Base-by-base conservation (phyloP, 2,113 vertebrate genomes). In the Hippolais icterina region DNA sequence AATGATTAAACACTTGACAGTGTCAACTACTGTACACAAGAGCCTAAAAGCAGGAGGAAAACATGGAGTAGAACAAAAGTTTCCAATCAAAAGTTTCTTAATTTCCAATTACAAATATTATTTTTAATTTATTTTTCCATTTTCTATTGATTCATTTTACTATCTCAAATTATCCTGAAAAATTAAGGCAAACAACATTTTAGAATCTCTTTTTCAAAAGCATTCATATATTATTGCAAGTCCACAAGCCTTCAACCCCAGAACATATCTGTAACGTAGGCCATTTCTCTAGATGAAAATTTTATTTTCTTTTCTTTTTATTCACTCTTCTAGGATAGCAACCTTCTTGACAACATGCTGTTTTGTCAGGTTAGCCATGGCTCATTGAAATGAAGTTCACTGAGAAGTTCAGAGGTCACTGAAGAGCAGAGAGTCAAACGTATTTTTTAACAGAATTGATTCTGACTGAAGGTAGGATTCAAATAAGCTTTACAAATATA, bases 211-310 rank as follows among this genome's bases (percentile, higher is more conserved):
- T 65, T 71, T 70, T 75, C 47, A 88, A 41, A 81, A 87, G n/a
- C 1, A 4, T 72, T 72, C 11, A 42, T n/a, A 11, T 39, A 46
- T 41, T 63, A 44, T 18, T 68, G 4, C 25, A 71, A 53, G 14
- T 63, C 21, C 44, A 41, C 0, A 1, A 49, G 12, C 7, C 29
- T 80, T 82, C 29, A 56, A 15, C 0, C 5, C 10, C 59, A 81
- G 7, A 69, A 20, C 7, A 44, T 12, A 41, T 41, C 12, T 46
- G 33, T 11, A 56, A 12, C 35, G 35, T 10, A 56, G 12, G 17
- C 5, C 6, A 54, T 24, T 57, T 70, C 19, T 52, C 13, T 35
- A 74, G 14, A 39, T 7, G 7, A 14, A 39, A 42, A 20, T 86
- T 53, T 66, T 27, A 21, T 54, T 88, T 61, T 35, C 8, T 39